Evolutionary conservation across 2,113 vertebrate genomes (phyloP).

Genomic region (Aepyceros melampus): DNA sequence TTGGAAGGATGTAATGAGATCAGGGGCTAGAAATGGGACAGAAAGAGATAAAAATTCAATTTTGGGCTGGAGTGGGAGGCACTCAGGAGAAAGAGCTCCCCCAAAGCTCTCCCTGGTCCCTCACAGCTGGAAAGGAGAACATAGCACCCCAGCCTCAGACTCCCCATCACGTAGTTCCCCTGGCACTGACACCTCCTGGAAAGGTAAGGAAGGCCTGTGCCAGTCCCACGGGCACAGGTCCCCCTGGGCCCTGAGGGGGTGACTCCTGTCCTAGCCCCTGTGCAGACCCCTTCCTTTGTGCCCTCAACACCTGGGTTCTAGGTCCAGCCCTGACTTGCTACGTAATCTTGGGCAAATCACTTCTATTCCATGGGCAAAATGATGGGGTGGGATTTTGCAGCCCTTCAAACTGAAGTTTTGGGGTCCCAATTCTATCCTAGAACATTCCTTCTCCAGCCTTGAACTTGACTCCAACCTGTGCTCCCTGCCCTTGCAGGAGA

Average conservation of each 20-base stretch:
- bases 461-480: not conserved
- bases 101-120: not conserved
- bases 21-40: not conserved
- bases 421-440: not conserved
- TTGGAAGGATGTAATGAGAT: not conserved
- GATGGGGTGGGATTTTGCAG: not conserved
- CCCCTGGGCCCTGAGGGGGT: not conserved
- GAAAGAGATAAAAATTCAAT: not conserved
- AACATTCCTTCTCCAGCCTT: not conserved
- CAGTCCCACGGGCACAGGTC: not conserved
- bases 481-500: conserved; percentile 49
- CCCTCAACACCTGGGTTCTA: not conserved
- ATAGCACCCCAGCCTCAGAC: conserved; percentile 40
- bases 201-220: conserved; percentile 53
- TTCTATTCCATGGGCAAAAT: not conserved
- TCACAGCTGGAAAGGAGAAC: conserved; percentile 73
- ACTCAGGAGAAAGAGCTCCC: not conserved
- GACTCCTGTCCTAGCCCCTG: not conserved
- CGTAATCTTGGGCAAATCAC: not conserved
- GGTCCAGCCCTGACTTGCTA: not conserved
- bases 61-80: not conserved
- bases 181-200: conserved; percentile 34
- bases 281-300: not conserved
- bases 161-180: conserved; percentile 17
- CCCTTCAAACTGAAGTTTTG: not conserved